Conservation (phyloP, 2,797 vertebrate species). For the Poecilia picta region DNA sequence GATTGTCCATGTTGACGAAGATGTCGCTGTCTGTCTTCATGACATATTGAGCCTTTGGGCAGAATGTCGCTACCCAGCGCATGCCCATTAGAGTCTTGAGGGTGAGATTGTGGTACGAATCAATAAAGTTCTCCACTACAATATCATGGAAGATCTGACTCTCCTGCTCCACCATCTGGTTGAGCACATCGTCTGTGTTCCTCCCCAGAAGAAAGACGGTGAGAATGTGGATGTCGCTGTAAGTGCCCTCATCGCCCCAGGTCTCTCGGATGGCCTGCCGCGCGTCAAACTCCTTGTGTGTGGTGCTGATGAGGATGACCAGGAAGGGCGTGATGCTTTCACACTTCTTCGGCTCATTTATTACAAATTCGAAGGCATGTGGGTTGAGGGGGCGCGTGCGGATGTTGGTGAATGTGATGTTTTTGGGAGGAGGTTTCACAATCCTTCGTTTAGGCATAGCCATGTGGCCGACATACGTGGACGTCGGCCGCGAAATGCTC, state of each 20-base stretch:
- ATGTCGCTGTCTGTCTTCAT: conserved; percentile 99
- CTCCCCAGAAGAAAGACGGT: conserved; percentile 94
- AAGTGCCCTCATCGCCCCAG: conserved; percentile 95
- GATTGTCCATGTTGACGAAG: conserved; percentile 99
- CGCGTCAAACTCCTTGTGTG: conserved; percentile 97
- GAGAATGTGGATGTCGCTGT: conserved; percentile 89
- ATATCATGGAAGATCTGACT: conserved; percentile 99
- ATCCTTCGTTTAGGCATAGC: conserved; percentile 81
- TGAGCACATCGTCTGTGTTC: conserved; percentile 90
- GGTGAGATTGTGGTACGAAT: conserved; percentile 98
- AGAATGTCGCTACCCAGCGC: conserved; percentile 96
- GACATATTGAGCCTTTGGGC: conserved; percentile 93
- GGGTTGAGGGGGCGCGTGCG: conserved; percentile 96
- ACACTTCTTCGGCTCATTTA: conserved; percentile 95
- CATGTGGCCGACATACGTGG: conserved; percentile 88
- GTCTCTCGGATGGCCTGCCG: conserved; percentile 97
- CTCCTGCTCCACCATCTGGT: conserved; percentile 99
- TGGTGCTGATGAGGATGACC: conserved; percentile 97
- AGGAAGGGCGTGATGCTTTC: conserved; percentile 89
- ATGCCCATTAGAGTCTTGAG: conserved; percentile 98
- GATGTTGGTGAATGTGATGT: conserved; percentile 92
- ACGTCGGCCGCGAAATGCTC: conserved; percentile 91
- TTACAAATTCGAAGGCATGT: conserved; percentile 92
- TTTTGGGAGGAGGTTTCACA: conserved; percentile 72
- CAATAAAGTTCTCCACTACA: conserved; percentile 96